Evolutionary conservation across 2,888 invertebrate genomes (phyloP).

Genomic region (Tanypteryx hageni): DNA sequence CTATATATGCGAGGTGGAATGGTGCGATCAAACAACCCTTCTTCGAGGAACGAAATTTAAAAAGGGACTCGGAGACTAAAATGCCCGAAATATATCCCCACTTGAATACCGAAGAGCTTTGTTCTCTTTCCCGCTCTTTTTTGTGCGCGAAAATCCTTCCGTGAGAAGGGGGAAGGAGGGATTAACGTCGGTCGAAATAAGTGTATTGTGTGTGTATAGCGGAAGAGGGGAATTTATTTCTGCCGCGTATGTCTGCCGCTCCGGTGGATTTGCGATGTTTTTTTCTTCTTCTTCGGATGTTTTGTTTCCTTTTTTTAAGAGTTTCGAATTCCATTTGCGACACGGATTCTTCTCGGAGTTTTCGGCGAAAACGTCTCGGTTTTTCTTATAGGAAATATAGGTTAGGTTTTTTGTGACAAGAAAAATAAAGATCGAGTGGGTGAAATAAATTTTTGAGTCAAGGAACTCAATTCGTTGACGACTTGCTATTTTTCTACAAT

Average conservation of each 20-base stretch:
- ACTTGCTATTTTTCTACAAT: no score
- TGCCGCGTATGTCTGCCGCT: neutral
- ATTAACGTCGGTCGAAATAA: conserved; percentile 13
- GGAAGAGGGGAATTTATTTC: neutral
- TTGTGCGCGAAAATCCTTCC: neutral
- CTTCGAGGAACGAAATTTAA: neutral
- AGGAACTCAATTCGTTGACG: no score
- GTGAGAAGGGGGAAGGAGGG: neutral
- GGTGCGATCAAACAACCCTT: conserved; percentile 20
- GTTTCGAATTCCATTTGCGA: neutral
- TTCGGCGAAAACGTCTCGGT: no score
- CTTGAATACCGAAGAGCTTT: neutral
- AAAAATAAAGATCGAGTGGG: no score
- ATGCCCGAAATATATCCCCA: neutral
- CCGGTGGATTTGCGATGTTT: neutral
- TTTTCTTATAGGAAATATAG: no score
- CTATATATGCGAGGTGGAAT: neutral
- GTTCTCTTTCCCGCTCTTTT: neutral
- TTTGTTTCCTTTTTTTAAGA: neutral
- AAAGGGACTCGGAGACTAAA: neutral
- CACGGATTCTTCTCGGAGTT: no score
- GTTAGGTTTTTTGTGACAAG: no score
- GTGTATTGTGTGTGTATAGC: neutral
- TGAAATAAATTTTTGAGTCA: no score
- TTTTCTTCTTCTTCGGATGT: neutral